Percentiles rank a stretch among this genome's conserved stretches.
Evolutionary conservation across 2,113 vertebrate genomes (phyloP).

Genomic region (Hystrix brachyura): DNA sequence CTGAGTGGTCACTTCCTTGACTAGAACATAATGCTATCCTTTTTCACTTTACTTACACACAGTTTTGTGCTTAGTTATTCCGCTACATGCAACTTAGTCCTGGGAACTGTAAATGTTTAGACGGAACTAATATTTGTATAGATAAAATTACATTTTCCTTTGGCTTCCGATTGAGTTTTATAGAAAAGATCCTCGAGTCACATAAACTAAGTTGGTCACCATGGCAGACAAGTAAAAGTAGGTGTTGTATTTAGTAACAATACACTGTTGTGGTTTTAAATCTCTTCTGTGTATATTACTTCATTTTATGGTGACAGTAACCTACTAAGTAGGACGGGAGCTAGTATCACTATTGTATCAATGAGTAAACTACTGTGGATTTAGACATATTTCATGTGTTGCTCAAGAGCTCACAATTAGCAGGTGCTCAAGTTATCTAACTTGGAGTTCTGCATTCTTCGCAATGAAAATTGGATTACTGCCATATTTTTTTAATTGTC

Average conservation of each 20-base stretch:
- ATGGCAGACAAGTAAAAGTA: not conserved
- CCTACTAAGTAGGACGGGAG: not conserved
- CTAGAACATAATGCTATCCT: not conserved
- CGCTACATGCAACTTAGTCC: not conserved
- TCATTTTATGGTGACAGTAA: not conserved
- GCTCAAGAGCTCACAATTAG: not conserved
- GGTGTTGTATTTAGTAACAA: not conserved
- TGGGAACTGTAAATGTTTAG: not conserved
- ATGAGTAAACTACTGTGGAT: not conserved
- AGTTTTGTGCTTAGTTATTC: conserved; percentile 29
- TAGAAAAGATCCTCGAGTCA: not conserved
- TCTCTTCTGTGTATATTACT: not conserved
- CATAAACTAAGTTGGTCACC: not conserved
- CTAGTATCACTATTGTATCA: not conserved
- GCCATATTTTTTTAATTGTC: not conserved
- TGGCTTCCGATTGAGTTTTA: not conserved
- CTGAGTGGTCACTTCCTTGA: not conserved
- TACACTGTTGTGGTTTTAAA: not conserved
- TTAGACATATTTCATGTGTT: not conserved
- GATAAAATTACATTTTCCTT: not conserved
- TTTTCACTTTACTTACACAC: conserved; percentile 19
- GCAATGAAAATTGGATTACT: not conserved
- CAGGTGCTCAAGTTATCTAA: not conserved
- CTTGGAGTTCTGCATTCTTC: not conserved
- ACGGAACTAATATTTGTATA: not conserved